Conservation (phyloP, 1,140 invertebrate genomes). For the Agraylea sexmaculata region DNA sequence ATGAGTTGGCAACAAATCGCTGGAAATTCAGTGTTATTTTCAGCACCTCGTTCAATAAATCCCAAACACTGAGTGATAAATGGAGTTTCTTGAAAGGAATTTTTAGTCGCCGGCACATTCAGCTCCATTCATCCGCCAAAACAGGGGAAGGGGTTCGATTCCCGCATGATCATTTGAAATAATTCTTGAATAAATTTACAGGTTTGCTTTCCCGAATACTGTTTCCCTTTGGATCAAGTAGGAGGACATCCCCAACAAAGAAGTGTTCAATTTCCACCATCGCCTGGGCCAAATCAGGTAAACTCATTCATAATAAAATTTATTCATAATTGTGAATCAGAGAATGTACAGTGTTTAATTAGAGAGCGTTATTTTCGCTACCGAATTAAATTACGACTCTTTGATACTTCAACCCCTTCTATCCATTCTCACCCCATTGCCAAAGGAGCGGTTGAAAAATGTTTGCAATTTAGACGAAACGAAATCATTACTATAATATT, state of each 20-base stretch:
- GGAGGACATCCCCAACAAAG: slow-evolving; percentile 6
- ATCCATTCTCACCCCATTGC: slow-evolving; percentile 7
- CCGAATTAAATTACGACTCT: slow-evolving; percentile 10
- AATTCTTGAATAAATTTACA: no score
- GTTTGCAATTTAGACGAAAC: background rate
- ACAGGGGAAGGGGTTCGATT: no score
- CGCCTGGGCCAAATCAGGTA: slow-evolving; percentile 13
- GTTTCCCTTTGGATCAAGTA: slow-evolving; percentile 19
- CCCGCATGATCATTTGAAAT: no score
- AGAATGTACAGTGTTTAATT: background rate
- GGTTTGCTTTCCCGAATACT: slow-evolving; percentile 19
- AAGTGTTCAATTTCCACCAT: slow-evolving; percentile 14
- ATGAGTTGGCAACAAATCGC: no score
- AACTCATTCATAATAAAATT: background rate
- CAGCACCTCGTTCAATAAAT: no score
- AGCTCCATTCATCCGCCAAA: no score
- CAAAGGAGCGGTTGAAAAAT: background rate
- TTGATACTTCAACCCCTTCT: background rate
- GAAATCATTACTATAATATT: no score
- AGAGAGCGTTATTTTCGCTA: slow-evolving; percentile 2
- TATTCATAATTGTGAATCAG: background rate
- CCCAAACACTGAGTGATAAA: no score
- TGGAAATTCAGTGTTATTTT: no score
- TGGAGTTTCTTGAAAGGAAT: no score
- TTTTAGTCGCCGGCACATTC: no score